Evolutionary conservation across 2,888 invertebrate species (phyloP).

Genomic region (Chironomus riparius): DNA sequence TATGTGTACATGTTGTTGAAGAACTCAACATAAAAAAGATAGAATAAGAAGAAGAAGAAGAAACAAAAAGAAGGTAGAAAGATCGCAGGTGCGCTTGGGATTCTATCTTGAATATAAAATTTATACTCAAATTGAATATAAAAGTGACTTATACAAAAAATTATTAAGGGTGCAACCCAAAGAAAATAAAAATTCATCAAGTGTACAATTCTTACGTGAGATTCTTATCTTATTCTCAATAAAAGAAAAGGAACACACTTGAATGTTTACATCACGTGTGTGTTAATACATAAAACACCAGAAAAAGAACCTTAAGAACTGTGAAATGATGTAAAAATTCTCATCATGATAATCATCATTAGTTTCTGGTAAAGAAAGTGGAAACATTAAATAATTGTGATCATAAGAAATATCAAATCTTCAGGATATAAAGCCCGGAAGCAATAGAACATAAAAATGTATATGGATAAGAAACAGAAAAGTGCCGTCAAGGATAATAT

Average conservation of each 20-base stretch:
- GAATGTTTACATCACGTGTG: neutral
- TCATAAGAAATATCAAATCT: neutral
- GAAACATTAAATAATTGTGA: neutral
- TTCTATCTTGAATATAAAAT: neutral
- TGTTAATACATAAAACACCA: neutral
- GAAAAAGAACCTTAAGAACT: neutral
- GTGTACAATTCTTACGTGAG: neutral
- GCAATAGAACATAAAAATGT: slow-evolving; percentile 12
- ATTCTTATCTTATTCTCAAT: neutral
- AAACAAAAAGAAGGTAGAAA: neutral
- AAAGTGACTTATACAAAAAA: neutral
- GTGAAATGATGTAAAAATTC: slow-evolving; percentile 12
- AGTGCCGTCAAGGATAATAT: slow-evolving; percentile 33
- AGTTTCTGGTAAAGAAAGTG: neutral
- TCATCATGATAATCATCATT: neutral
- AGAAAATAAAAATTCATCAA: neutral
- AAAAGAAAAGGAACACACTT: neutral
- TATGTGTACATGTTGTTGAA: neutral
- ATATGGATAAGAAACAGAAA: slow-evolving; percentile 26
- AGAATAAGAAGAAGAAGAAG: neutral
- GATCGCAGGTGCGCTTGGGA: slow-evolving; percentile 4
- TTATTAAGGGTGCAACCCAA: neutral
- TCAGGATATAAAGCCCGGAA: slow-evolving; percentile 22
- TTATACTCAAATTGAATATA: neutral
- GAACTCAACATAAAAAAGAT: neutral